These are phyloP conservation scores for Phthorimaea operculella DNA, from an alignment of 1,140 invertebrate species.

Conservation along the genomic window DNA sequence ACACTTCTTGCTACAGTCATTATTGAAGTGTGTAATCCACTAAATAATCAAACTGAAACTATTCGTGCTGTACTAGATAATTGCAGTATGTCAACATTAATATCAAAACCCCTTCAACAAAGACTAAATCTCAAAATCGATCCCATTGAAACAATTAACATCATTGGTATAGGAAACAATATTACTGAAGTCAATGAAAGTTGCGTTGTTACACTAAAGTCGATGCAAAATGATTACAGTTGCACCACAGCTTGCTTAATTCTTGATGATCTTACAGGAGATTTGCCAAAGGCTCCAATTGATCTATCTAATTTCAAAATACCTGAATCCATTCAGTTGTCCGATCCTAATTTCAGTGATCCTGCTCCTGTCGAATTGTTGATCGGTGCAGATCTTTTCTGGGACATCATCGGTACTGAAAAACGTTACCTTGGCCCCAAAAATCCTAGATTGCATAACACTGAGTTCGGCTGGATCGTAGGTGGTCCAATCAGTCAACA, in stretches of 20 bases:
- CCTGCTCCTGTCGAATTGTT: not conserved
- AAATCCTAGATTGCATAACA: slow-evolving; percentile 4
- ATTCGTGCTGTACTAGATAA: slow-evolving; percentile 22
- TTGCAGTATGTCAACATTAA: slow-evolving; percentile 29
- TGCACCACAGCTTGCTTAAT: not conserved
- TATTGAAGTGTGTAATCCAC: slow-evolving; percentile 22
- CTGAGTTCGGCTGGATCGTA: slow-evolving; percentile 8
- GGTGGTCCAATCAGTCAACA: not conserved
- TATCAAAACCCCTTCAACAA: slow-evolving; percentile 16
- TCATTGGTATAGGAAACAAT: slow-evolving; percentile 15
- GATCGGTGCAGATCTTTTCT: slow-evolving; percentile 6
- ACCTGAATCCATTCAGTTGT: not conserved
- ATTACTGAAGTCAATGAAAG: not conserved
- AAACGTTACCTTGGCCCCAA: slow-evolving; percentile 3
- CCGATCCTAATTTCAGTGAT: not conserved
- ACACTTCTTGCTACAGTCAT: slow-evolving; percentile 22
- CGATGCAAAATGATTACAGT: not conserved
- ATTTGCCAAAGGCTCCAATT: slow-evolving; percentile 1
- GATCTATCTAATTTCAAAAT: not conserved
- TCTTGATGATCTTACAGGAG: not conserved
- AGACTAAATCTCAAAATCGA: slow-evolving; percentile 14
- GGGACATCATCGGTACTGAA: slow-evolving; percentile 5
- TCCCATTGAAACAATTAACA: slow-evolving; percentile 11
- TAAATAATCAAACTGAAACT: slow-evolving; percentile 10
- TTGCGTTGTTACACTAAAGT: not conserved